Evolutionary conservation across 2,797 vertebrate genomes (phyloP), one percentile per base, ranked within the genome.

Genomic region (Pogonophryne albipinna): DNA sequence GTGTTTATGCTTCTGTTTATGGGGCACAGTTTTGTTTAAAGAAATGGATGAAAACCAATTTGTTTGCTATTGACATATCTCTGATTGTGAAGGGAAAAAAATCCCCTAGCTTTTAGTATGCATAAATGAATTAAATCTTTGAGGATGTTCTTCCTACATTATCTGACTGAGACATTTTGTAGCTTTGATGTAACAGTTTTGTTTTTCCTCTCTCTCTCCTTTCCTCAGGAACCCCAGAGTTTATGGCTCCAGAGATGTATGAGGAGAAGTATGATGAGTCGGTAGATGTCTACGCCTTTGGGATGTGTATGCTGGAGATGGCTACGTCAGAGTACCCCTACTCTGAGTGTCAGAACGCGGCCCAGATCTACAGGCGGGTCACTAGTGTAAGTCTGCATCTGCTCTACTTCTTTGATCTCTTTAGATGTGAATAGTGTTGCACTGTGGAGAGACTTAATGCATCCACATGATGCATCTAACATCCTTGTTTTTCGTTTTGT

Each of bases 281-380:
- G 12, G 98, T 99, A 83, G 98, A 99, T 49, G 98, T 99, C 17
- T 99, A 99, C 90, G 98, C 98, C 92, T 99, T 99, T 90, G 98
- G 98, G 86, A 99, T 99, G 98, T 99, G 98, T 88, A 99, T 99
- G 98, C 80, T 96, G 91, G 98, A 99, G 97, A 99, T 99, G 98
- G 98, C 98, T 74, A 99, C 98, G 9, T 99, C 98, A 23, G 98
- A 99, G 85, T 99, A 99, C 90, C 98, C 98, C 60, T 99, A 99
- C 94, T 99, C 98, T 19, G 98, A 99, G 90, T 99, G 98, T 93
- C 98, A 99, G 86, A 99, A 99, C 73, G 97, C 98, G 2, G 98
- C 92, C 1, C 98, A 99, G 96, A 99, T 99, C 95, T 99, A 99
- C 96, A 96, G 97, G 59, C 94, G 98, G 66, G 98, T 99, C 75